These are phyloP conservation scores for Folsomia candida DNA, from an alignment of 2,888 invertebrate species.

Conservation along the genomic window DNA sequence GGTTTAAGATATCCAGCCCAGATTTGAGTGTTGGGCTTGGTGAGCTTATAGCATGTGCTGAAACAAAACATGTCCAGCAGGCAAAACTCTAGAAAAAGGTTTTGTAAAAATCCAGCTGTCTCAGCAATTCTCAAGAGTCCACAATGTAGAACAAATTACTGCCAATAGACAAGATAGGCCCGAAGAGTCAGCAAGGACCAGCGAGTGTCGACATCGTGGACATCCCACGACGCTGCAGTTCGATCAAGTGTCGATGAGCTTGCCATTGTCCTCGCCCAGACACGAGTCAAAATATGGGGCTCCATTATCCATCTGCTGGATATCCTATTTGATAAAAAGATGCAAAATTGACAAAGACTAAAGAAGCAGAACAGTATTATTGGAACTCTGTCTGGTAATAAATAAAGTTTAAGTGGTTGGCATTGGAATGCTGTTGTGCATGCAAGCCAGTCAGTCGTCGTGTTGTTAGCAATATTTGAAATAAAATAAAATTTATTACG, in stretches of 20 bases:
- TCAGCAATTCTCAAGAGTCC: neutral
- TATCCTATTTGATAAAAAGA: too few relatives aligned
- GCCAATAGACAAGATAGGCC: neutral
- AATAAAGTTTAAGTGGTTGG: neutral
- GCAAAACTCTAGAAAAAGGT: neutral
- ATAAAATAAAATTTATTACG: neutral
- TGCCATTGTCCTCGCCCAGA: too few relatives aligned
- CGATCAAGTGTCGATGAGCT: too few relatives aligned
- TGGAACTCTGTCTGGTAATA: neutral
- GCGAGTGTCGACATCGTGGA: too few relatives aligned
- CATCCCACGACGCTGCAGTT: too few relatives aligned
- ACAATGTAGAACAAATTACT: neutral
- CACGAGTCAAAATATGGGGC: too few relatives aligned
- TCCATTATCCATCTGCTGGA: too few relatives aligned
- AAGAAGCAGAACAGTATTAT: too few relatives aligned
- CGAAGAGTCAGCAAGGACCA: too few relatives aligned
- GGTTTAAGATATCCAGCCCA: too few relatives aligned
- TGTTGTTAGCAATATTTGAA: neutral
- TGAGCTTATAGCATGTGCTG: neutral
- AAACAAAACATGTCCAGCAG: slow-evolving; percentile 1
- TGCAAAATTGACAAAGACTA: too few relatives aligned
- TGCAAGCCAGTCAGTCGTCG: too few relatives aligned
- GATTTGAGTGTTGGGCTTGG: neutral
- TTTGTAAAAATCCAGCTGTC: slow-evolving; percentile 7
- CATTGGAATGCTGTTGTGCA: neutral